Evolutionary conservation across 1,140 invertebrate genomes (phyloP).

Genomic region (Drosophila albomicans): DNA sequence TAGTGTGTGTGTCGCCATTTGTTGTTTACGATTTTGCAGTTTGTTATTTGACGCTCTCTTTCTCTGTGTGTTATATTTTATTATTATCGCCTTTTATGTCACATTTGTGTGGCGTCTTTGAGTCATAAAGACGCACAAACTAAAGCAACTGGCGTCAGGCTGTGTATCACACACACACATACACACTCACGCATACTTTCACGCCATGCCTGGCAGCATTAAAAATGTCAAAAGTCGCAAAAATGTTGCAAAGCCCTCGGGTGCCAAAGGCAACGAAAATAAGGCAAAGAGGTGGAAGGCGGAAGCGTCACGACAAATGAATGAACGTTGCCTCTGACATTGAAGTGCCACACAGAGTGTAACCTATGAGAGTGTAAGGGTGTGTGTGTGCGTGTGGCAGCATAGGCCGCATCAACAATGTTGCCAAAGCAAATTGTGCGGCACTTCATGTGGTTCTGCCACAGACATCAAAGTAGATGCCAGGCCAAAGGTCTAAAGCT

Average conservation of each 20-base stretch:
- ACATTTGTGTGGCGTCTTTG: constrained; percentile 82
- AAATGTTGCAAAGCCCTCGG: constrained; percentile 71
- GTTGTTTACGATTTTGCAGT: constrained; percentile 82
- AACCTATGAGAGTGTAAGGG: constrained; percentile 38
- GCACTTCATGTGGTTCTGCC: constrained; percentile 63
- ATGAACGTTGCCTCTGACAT: constrained; percentile 68
- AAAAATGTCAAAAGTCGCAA: constrained; percentile 83
- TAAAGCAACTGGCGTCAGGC: constrained; percentile 62
- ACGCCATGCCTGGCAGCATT: constrained; percentile 78
- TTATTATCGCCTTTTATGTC: constrained; percentile 83
- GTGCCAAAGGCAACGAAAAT: constrained; percentile 39
- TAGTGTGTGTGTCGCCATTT: constrained; percentile 27
- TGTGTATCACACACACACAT: constrained; percentile 59
- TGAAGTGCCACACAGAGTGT: constrained; percentile 55
- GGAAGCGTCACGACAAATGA: constrained; percentile 71
- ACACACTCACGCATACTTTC: constrained; percentile 67
- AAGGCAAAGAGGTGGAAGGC: constrained; percentile 28
- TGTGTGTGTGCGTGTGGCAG: constrained; percentile 26
- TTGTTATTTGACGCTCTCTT: constrained; percentile 64
- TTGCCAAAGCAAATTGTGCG: constrained; percentile 78
- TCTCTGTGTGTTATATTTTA: constrained; percentile 70
- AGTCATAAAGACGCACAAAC: constrained; percentile 81
- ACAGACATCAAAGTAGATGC: constrained; percentile 70
- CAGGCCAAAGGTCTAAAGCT: constrained; percentile 15
- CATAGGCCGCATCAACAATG: constrained; percentile 67